Evolutionary conservation across 2,888 invertebrate species (phyloP), one percentile per base, ranked within the genome.

Genomic region (Perdita meconis): DNA sequence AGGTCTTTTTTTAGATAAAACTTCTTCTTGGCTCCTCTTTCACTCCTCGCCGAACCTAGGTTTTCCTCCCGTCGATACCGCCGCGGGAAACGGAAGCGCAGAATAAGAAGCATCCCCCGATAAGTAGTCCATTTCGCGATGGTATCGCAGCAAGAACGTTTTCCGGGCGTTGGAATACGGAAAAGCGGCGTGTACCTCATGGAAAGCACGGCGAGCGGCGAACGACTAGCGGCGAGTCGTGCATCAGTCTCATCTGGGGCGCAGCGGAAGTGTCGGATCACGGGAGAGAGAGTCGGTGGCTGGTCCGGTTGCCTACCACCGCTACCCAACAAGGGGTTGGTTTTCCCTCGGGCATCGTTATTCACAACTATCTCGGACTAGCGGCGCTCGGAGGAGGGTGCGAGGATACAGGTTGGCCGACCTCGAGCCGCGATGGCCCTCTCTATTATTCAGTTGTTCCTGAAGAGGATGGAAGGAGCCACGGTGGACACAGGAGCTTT

Each of bases 341-440:
- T 63, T 71, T 47, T 87, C 87, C 87, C 87, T 77, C 64, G 87
- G 83, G 89, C 81, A 83, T 89, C 88, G 89, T 89, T 89, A 89
- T 85, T 89, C 87, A 87, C 87, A 85, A 87, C 85, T 87, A 89
- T 82, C 81, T 76, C 65, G 57, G 80, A 78, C 81, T 70, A 60
- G 67, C 69, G 70, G 55, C 24, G 64, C 53, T 82, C 61, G 79
- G 65, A 38, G 69, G 66, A 73, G 77, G 80, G 61, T 69, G 22
- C 60, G 75, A 74, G 85, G 80, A 81, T 81, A 78, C 81, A 72
- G 71, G 80, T 65, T 74, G 80, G 66, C 38, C 61, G 68, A 76
- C 74, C 84, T 69, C 76, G 72, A 77, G 78, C 71, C 26, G 66
- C 79, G 76, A 79, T 73, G 77, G 26, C 64, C 51, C 78, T 77